Evolutionary conservation across 2,113 vertebrate species (phyloP).

Genomic region (Hippoglossus stenolepis): DNA sequence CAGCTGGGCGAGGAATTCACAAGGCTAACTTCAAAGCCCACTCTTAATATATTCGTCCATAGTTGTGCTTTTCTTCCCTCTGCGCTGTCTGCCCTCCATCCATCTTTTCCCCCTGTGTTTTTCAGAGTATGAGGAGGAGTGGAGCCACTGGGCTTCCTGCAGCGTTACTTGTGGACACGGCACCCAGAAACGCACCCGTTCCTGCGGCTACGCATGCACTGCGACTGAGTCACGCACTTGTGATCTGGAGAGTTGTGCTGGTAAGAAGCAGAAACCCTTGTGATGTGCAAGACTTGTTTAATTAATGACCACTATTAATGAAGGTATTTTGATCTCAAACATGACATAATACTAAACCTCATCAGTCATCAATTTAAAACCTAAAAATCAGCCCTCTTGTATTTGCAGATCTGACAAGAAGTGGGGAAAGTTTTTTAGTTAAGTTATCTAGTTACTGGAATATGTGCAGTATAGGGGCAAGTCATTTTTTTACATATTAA

Average conservation of each 20-base stretch:
- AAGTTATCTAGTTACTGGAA: background rate
- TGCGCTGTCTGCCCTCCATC: background rate
- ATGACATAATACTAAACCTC: too few relatives aligned
- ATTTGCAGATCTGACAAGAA: background rate
- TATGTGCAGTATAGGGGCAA: background rate
- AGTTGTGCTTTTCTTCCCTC: constrained; percentile 9
- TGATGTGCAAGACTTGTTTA: background rate
- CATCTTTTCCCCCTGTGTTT: background rate
- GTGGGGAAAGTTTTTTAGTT: background rate
- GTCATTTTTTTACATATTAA: too few relatives aligned
- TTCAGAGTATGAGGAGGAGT: constrained; percentile 87
- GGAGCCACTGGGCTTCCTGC: constrained; percentile 90
- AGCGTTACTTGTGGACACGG: constrained; percentile 85
- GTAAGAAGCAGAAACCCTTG: constrained; percentile 69
- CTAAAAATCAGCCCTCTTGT: too few relatives aligned
- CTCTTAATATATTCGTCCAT: constrained; percentile 31
- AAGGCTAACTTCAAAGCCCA: constrained; percentile 51
- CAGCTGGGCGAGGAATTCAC: constrained; percentile 66
- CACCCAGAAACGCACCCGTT: constrained; percentile 86
- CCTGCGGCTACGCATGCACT: constrained; percentile 87
- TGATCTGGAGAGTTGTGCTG: constrained; percentile 80
- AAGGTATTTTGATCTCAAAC: background rate
- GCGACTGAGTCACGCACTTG: constrained; percentile 85
- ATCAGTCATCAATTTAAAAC: too few relatives aligned
- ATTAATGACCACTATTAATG: background rate